Base-by-base conservation (phyloP, 2,797 vertebrate species). In the Chaetophractus vellerosus region DNA sequence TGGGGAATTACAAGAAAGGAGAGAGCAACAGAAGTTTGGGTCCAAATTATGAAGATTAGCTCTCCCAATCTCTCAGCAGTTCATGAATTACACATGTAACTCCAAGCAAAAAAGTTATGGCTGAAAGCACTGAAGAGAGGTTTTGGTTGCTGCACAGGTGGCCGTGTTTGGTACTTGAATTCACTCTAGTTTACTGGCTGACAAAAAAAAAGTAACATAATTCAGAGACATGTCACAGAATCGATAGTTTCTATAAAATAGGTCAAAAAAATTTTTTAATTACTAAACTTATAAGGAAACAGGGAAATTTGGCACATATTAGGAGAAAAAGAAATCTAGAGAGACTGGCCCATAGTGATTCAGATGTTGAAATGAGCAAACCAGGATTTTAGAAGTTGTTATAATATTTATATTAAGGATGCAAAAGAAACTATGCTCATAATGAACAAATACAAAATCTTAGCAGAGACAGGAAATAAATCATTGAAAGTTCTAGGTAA, bases 121-220 rank as follows among this genome's bases (percentile, higher is more conserved):
- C 45, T 75, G 78, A 87, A 84, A 82, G 24, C 86, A 87, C 81
- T 82, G 75, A 82, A 87, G 76, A 95, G 48, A 74, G 36, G 81
- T 63, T 82, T 87, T 69, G 82, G 41, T 15, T 61, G 19, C 36
- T 87, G 36, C 76, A 55, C 63, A 93, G 55, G 64, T 66, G 52
- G 9, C 61, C 63, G 55, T 45, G 21, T 89, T 78, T 85, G 64
- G 66, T 59, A 24, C 68, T 90, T 80, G 36, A 66, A 66, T 76
- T 66, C 14, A 45, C 48, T 38, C 48, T 50, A 72, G 11, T 61
- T 61, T 76, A 92, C 23, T 57, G 23, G 8, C 26, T 55, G 11
- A 57, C 36, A 81, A 45, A 16, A 68, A 9, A 88, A 45, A 68
- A 19, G n/a, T 28, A 74, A 75, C 31, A 38, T 18, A 74, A 48